Base-by-base conservation (phyloP, 2,797 vertebrate genomes). In the Lateolabrax maculatus region DNA sequence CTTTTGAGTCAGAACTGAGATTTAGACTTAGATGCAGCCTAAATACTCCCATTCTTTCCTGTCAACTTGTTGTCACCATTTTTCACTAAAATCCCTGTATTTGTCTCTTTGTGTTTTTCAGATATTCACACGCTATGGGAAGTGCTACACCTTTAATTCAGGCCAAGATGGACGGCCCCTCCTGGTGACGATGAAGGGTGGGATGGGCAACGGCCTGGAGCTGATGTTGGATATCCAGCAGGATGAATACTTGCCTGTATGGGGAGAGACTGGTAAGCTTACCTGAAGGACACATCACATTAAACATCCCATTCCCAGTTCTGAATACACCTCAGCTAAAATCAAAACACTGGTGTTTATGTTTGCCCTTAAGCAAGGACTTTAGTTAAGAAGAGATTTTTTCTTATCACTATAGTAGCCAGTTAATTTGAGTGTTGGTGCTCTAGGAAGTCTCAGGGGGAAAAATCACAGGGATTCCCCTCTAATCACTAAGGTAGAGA, bases 221-320 rank as follows among this genome's bases (percentile, higher is more conserved):
- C 96, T 99, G 93, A 99, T 99, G 98, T 84, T 99, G 91, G 98
- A 99, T 84, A 99, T 99, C 81, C 98, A 99, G 91, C 98, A 99
- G 92, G 98, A 99, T 6, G 98, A 99, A 89, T 99, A 99, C 89
- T 94, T 99, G 89, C 98, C 98, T 0, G 97, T 99, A 1, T 99
- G 98, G 98, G 98, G 98, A 78, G 98, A 99, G 73, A 95, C 94
- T 3, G 94, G 94, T 95, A 81, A 92, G 93, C 9, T 67, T 57
- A 77, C 25, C 43, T 73, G 13, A 0, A 64, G 69, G 64, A 64
- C 27, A 51, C 29, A 57, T 55, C 49, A 44, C 64, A 77, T 3
- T 0, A 68, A 71, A 57, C 70, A 71, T 61, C 21, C 52, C 12
- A 39, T 69, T 49, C n/a, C 11, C 31, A 69, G 6, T 57, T 75